These are phyloP conservation scores for Pachypanchax playfairii DNA, from an alignment of 2,113 vertebrate species.

Conservation along the genomic window DNA sequence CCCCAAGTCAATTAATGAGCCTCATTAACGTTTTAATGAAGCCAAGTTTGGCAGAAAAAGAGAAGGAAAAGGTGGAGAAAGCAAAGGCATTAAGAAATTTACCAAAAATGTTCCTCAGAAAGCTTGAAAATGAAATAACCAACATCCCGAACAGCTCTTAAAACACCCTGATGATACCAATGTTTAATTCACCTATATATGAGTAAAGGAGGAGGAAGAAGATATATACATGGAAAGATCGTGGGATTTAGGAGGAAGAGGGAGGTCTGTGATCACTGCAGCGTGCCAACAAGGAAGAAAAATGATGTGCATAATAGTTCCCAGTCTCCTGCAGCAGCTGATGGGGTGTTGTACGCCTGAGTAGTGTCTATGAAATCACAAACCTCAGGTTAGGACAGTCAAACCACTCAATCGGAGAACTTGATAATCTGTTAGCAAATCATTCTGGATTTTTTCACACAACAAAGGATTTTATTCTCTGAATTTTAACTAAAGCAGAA, in stretches of 20 bases:
- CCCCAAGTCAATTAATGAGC: conserved; percentile 61
- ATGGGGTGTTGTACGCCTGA: conserved; percentile 61
- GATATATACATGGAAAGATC: no score
- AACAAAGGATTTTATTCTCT: neutral
- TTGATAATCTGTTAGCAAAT: conserved; percentile 32
- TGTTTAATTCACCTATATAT: no score
- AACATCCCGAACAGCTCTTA: neutral
- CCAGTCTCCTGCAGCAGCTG: conserved; percentile 61
- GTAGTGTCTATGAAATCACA: conserved; percentile 36
- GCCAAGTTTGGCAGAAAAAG: conserved; percentile 60
- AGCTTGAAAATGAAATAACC: neutral
- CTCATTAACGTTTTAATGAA: conserved; percentile 77
- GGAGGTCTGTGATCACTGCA: conserved; percentile 29
- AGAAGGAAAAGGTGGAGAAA: conserved; percentile 8
- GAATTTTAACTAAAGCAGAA: neutral
- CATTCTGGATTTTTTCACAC: neutral
- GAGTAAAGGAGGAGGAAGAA: no score
- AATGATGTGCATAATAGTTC: conserved; percentile 65
- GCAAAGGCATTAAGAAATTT: no score
- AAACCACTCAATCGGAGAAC: conserved; percentile 64
- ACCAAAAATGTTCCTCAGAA: neutral
- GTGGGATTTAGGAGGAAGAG: conserved; percentile 19
- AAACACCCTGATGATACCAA: no score
- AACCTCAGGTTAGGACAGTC: conserved; percentile 23
- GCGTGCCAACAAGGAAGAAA: conserved; percentile 58